Percentiles rank a stretch among this genome's conserved stretches.
Evolutionary conservation across 2,113 vertebrate genomes (phyloP).

Genomic region (Atlantisia rogersi): DNA sequence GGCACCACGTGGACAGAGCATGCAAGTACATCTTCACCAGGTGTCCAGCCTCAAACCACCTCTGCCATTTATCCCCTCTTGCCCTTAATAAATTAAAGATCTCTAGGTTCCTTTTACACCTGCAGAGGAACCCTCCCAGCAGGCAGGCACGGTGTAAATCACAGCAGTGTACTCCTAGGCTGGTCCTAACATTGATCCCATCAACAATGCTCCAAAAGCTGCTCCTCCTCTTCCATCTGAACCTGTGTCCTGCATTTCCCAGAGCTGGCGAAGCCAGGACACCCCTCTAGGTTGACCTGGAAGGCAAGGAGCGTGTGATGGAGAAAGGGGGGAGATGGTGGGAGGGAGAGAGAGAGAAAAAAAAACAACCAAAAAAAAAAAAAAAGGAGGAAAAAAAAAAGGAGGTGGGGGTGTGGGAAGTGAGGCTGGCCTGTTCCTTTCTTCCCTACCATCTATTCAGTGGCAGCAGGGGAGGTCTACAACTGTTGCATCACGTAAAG

Average conservation of each 20-base stretch:
- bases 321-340: background rate
- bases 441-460: constrained; percentile 18
- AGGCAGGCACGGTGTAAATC: background rate
- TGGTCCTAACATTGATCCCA: background rate
- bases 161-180: background rate
- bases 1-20: background rate
- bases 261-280: background rate
- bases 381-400: background rate
- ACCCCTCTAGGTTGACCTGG: background rate
- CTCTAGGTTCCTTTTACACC: background rate
- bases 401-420: background rate
- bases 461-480: constrained; percentile 55
- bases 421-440: background rate
- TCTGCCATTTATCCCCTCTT: background rate
- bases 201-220: background rate
- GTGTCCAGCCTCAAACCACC: background rate
- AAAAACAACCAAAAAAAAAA: background rate
- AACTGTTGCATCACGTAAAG: constrained; percentile 44
- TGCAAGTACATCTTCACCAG: background rate
- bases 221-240: background rate
- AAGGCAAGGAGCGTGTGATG: background rate
- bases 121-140: background rate
- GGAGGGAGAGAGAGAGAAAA: background rate
- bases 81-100: background rate
- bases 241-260: background rate